phyloP scores from a whole-genome alignment of 1,140 invertebrate species.

The Camponotus floridanus region DNA sequence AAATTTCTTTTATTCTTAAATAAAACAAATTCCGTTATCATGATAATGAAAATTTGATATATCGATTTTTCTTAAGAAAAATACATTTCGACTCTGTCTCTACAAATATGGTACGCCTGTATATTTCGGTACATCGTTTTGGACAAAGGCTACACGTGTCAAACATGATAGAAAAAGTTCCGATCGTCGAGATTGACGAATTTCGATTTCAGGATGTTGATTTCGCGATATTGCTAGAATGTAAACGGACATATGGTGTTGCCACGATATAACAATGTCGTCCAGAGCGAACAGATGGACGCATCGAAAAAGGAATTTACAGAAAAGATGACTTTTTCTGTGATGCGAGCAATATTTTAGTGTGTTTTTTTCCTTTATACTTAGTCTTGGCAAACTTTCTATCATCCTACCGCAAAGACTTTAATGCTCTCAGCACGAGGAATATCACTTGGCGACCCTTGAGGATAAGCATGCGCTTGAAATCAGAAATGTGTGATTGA shows the following conservation, averaged over 20 bases:
- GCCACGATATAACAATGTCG: constrained; percentile 44
- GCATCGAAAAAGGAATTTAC: constrained; percentile 67
- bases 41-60: neutral
- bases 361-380: constrained; percentile 64
- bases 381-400: constrained; percentile 73
- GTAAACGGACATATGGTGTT: neutral
- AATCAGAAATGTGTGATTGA: constrained; percentile 28
- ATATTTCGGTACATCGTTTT: constrained; percentile 24
- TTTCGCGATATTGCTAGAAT: constrained; percentile 33
- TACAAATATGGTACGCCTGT: neutral
- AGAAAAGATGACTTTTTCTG: constrained; percentile 74
- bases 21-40: neutral
- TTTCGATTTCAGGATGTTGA: constrained; percentile 58
- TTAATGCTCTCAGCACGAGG: constrained; percentile 66
- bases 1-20: neutral
- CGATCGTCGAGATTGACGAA: constrained; percentile 48
- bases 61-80: neutral
- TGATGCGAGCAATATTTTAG: constrained; percentile 79
- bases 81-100: neutral
- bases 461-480: constrained; percentile 26
- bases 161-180: constrained; percentile 50
- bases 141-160: constrained; percentile 23
- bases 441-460: constrained; percentile 40
- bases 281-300: constrained; percentile 26
- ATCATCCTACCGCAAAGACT: constrained; percentile 66